Percentiles rank a stretch among this genome's conserved stretches.
Conservation (phyloP, 2,113 vertebrate species). For the Brevimyrus niger region DNA sequence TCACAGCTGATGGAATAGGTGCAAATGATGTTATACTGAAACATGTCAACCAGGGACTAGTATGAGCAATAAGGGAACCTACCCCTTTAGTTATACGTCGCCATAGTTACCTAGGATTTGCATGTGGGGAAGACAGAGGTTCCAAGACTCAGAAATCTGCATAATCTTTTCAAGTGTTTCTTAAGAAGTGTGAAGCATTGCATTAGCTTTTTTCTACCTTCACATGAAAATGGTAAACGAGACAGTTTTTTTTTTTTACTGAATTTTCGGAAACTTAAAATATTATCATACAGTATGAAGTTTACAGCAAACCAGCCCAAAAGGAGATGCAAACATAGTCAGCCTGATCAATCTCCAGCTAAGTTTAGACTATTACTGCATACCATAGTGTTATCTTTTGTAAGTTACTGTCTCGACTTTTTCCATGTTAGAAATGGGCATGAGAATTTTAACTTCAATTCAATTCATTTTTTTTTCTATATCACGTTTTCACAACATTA, state of each 20-base stretch:
- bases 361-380: background rate
- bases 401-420: background rate
- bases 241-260: background rate
- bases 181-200: background rate
- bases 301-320: background rate
- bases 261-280: background rate
- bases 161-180: background rate
- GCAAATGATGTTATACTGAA: background rate
- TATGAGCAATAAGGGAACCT: background rate
- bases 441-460: no score
- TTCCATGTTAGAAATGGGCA: background rate
- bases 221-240: background rate
- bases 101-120: conserved; percentile 3
- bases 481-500: no score
- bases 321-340: background rate
- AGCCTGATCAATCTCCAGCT: background rate
- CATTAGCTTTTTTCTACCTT: background rate
- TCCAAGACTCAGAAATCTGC: background rate
- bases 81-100: background rate
- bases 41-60: background rate
- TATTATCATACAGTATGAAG: background rate
- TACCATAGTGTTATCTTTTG: background rate
- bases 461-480: no score
- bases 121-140: background rate
- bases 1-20: conserved; percentile 1